These are phyloP conservation scores for Boulengeromyrus knoepffleri DNA, from an alignment of 2,113 vertebrate species.

Conservation along the genomic window DNA sequence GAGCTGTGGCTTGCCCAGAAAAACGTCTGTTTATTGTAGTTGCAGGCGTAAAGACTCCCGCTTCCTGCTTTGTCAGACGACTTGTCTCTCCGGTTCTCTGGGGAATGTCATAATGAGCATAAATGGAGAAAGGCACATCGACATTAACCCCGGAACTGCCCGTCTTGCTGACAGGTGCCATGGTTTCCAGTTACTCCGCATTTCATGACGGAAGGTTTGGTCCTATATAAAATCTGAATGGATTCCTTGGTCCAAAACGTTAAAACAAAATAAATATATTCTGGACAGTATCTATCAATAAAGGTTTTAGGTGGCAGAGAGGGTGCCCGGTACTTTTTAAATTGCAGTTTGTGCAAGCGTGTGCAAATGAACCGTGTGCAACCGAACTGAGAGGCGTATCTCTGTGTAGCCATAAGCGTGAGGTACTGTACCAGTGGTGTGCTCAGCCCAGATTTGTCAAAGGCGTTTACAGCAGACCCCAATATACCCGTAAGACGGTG, in stretches of 20 bases:
- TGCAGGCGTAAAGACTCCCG: background rate
- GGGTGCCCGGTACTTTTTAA: background rate
- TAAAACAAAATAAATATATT: background rate
- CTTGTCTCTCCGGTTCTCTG: background rate
- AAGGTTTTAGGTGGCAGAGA: background rate
- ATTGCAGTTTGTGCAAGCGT: background rate
- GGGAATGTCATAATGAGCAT: background rate
- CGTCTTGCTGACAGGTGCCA: background rate
- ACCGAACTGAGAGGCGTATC: background rate
- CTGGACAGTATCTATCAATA: background rate
- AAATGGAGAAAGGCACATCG: background rate
- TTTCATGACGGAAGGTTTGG: background rate
- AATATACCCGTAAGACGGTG: background rate
- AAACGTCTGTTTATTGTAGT: background rate
- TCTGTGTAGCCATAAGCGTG: background rate
- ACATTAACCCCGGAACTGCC: background rate
- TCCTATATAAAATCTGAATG: background rate
- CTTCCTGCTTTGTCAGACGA: background rate
- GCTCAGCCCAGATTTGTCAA: conserved; percentile 11
- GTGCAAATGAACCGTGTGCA: background rate
- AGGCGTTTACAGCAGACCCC: conserved; percentile 4
- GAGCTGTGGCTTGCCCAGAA: background rate
- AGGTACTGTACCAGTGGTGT: background rate
- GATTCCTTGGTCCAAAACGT: background rate
- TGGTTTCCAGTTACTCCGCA: background rate